A percentile compares a stretch with the other conserved stretches of the same genome.
Conservation (phyloP, 1,140 invertebrate species). For the Hycleus cichorii region DNA sequence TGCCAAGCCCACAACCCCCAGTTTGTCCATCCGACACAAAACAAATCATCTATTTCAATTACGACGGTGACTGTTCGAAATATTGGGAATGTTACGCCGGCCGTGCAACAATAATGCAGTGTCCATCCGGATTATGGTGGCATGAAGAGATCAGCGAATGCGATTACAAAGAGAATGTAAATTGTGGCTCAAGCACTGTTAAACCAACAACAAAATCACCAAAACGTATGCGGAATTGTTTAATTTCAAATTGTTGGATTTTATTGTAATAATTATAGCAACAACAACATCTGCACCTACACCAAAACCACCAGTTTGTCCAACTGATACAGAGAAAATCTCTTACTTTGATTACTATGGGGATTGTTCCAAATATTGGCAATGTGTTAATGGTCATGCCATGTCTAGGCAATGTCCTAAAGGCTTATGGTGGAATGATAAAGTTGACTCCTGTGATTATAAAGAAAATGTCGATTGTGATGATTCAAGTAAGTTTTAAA, state of each 20-base stretch:
- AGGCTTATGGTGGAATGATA: slow-evolving; percentile 3
- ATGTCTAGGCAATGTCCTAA: neutral
- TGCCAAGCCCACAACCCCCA: neutral
- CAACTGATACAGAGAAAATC: neutral
- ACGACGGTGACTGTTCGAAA: slow-evolving; percentile 7
- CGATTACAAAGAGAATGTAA: slow-evolving; percentile 8
- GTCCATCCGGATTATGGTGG: slow-evolving; percentile 4
- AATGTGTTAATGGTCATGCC: neutral
- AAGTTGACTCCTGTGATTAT: slow-evolving; percentile 7
- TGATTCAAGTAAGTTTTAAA: no score
- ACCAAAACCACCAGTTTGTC: neutral
- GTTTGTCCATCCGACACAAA: neutral
- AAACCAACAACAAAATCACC: no score
- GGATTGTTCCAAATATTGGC: slow-evolving; percentile 11
- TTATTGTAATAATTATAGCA: no score
- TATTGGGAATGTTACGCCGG: slow-evolving; percentile 7
- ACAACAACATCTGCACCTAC: no score
- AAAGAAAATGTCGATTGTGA: slow-evolving; percentile 2
- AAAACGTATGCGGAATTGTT: no score
- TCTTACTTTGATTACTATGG: neutral
- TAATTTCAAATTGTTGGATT: no score
- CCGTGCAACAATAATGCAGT: neutral
- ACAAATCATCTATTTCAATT: neutral
- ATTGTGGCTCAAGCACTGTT: neutral
- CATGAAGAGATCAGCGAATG: slow-evolving; percentile 6